Evolutionary conservation across 2,113 vertebrate species (phyloP).

Genomic region (Chaetops frenatus): DNA sequence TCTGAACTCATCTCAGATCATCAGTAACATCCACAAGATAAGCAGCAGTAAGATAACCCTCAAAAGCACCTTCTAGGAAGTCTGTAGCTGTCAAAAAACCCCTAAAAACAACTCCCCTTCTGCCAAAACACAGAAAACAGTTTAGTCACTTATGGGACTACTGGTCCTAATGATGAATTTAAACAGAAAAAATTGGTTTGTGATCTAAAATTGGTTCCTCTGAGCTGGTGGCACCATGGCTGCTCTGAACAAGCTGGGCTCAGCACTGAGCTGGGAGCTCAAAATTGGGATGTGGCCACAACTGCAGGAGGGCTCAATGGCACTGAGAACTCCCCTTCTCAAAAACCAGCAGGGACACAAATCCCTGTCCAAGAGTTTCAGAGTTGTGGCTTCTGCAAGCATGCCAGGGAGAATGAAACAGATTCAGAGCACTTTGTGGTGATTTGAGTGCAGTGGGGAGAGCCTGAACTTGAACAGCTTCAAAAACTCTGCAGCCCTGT

Average conservation of each 20-base stretch:
- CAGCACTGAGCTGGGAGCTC: background rate
- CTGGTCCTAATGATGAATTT: background rate
- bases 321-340: background rate
- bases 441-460: background rate
- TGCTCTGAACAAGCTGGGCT: background rate
- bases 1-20: background rate
- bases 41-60: background rate
- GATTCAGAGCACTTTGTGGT: background rate
- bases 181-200: background rate
- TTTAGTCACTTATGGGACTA: background rate
- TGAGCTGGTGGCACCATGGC: accelerated
- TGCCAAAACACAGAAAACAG: background rate
- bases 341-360: background rate
- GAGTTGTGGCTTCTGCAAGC: background rate
- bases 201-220: background rate
- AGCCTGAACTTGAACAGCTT: background rate
- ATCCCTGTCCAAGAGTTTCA: background rate
- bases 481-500: background rate
- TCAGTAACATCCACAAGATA: background rate
- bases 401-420: background rate
- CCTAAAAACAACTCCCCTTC: background rate
- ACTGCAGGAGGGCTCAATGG: background rate
- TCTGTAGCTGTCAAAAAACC: background rate
- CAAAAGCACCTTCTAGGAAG: background rate
- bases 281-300: background rate